Evolutionary conservation across 1,140 invertebrate genomes (phyloP).

Genomic region (Dendrolimus kikuchii): DNA sequence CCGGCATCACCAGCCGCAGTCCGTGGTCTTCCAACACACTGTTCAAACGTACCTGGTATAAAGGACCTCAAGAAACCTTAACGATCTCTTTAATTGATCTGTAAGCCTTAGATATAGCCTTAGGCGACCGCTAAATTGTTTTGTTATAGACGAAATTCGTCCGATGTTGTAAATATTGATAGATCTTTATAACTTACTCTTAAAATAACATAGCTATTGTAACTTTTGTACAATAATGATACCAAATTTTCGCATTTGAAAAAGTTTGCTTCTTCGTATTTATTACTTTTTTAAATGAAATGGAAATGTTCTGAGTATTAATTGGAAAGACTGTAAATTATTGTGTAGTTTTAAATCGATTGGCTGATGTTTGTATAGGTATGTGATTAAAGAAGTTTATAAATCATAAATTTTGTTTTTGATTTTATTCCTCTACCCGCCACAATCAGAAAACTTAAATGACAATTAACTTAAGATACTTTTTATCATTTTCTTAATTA

Average conservation of each 20-base stretch:
- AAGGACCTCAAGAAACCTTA: conserved; percentile 25
- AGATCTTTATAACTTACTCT: conserved; percentile 26
- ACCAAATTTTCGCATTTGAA: conserved; percentile 69
- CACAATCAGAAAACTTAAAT: too few relatives aligned
- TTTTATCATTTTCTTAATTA: too few relatives aligned
- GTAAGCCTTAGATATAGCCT: conserved; percentile 38
- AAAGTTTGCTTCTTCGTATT: conserved; percentile 61
- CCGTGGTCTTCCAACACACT: conserved; percentile 60
- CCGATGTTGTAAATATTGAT: conserved; percentile 57
- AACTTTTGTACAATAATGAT: conserved; percentile 70
- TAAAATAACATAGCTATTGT: conserved; percentile 23
- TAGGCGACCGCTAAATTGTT: conserved; percentile 45
- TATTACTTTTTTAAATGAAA: conserved; percentile 56
- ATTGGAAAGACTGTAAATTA: conserved; percentile 70
- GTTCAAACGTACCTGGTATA: conserved; percentile 71
- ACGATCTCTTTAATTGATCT: conserved; percentile 49
- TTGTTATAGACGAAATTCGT: conserved; percentile 46
- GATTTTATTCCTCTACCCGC: not conserved
- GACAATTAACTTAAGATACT: too few relatives aligned
- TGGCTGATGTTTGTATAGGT: conserved; percentile 66
- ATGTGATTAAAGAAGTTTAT: conserved; percentile 67
- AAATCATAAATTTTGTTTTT: conserved; percentile 40
- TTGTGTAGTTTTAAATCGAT: conserved; percentile 61
- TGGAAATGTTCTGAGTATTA: conserved; percentile 60
- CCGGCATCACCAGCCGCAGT: conserved; percentile 53